Evolutionary conservation across 1,140 invertebrate genomes (phyloP).

Genomic region (Ericerus pela): DNA sequence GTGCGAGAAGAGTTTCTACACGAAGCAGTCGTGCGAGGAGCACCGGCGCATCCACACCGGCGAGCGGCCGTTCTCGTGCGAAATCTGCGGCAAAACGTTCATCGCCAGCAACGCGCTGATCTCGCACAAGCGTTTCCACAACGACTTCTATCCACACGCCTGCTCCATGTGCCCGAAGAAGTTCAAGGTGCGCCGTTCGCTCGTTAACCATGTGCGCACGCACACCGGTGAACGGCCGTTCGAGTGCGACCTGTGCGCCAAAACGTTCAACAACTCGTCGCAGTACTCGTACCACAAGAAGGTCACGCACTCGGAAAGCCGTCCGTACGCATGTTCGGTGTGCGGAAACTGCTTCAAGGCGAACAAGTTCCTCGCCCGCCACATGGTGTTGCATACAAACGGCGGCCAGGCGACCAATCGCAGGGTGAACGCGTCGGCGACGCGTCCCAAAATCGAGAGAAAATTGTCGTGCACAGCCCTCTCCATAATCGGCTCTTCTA

Average conservation of each 20-base stretch:
- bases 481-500: no score
- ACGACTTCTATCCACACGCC: conserved; percentile 5
- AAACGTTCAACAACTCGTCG: conserved; percentile 17
- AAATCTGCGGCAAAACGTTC: conserved; percentile 37
- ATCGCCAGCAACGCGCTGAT: conserved; percentile 24
- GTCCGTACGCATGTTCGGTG: conserved; percentile 16
- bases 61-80: conserved; percentile 35
- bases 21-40: conserved; percentile 34
- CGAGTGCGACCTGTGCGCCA: conserved; percentile 31
- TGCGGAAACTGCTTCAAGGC: conserved; percentile 14
- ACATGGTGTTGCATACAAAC: not conserved
- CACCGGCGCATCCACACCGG: conserved; percentile 39
- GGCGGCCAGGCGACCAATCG: not conserved
- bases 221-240: conserved; percentile 56
- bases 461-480: no score
- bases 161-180: conserved; percentile 13
- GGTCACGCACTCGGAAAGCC: conserved; percentile 16
- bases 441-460: no score
- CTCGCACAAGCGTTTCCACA: conserved; percentile 16
- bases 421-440: not conserved
- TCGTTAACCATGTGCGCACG: conserved; percentile 39
- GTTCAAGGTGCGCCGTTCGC: conserved; percentile 12
- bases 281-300: conserved; percentile 16
- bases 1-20: conserved; percentile 37
- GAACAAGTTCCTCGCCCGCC: not conserved